Conservation (phyloP, 64 coral and sea anemone genomes). For the Porites australiensis region DNA sequence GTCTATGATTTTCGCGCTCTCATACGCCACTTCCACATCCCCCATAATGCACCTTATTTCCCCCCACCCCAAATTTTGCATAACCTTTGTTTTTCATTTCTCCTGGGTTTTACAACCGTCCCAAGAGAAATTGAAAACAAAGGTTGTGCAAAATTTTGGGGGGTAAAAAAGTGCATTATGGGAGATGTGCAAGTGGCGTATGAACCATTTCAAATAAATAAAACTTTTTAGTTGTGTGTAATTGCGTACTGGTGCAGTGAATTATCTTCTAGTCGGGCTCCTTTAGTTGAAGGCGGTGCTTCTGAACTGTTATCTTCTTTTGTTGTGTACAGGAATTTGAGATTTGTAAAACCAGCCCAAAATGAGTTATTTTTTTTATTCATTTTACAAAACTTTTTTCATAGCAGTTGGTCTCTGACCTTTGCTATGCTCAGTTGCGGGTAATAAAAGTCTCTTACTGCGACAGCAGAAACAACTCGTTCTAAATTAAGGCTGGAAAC, state of each 20-base stretch:
- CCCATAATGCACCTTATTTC: too few relatives aligned
- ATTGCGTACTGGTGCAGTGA: background rate
- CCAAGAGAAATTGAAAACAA: too few relatives aligned
- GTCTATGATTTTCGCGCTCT: background rate
- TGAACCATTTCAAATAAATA: background rate
- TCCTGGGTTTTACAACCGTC: too few relatives aligned
- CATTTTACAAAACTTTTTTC: background rate
- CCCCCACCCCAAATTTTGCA: too few relatives aligned
- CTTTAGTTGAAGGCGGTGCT: background rate
- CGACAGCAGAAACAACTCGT: background rate
- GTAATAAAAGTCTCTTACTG: background rate
- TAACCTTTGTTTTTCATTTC: too few relatives aligned
- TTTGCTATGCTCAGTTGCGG: background rate
- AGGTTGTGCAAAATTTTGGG: too few relatives aligned
- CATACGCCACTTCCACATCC: too few relatives aligned
- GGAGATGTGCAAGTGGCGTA: background rate
- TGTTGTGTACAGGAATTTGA: background rate
- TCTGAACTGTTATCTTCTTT: background rate
- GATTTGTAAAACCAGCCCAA: background rate
- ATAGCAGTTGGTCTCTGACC: background rate
- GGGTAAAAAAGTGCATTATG: too few relatives aligned
- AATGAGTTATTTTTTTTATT: background rate
- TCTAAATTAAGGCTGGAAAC: background rate
- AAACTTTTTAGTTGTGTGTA: background rate
- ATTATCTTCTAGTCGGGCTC: too few relatives aligned